Conservation (phyloP, 2,113 vertebrate species). For the Saccopteryx leptura region DNA sequence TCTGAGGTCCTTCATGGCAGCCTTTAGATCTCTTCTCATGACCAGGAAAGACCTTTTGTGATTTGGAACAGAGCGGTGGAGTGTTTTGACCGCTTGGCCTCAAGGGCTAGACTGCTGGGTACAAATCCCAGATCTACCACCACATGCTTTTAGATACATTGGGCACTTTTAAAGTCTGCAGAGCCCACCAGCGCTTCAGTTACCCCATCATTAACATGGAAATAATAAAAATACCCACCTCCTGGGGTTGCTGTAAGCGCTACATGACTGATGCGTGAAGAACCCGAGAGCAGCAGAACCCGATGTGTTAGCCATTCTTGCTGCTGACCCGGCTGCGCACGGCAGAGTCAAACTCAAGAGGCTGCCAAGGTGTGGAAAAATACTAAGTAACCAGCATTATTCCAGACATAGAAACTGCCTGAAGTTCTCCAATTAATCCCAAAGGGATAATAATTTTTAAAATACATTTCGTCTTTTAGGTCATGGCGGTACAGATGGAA, state of each 20-base stretch:
- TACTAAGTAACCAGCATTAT: not conserved
- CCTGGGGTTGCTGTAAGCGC: not conserved
- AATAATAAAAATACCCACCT: not conserved
- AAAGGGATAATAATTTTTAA: not conserved
- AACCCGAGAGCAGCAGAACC: not conserved
- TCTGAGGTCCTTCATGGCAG: not conserved
- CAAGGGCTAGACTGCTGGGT: not conserved
- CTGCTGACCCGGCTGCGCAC: not conserved
- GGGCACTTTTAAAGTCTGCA: not conserved
- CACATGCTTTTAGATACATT: not conserved
- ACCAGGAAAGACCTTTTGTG: not conserved
- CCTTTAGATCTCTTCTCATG: not conserved
- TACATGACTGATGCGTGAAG: not conserved
- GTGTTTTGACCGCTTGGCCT: not conserved
- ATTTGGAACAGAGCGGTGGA: not conserved
- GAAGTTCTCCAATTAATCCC: not conserved
- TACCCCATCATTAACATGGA: not conserved
- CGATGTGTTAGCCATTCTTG: not conserved
- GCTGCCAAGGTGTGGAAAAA: not conserved
- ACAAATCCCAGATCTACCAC: not conserved
- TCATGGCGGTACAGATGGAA: not conserved
- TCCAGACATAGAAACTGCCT: not conserved
- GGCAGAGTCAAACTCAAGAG: slow-evolving; percentile 5
- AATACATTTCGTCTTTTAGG: not conserved
- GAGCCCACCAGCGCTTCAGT: not conserved